phyloP scores from a whole-genome alignment of 2,113 vertebrate species.

The Oreochromis spilurus region DNA sequence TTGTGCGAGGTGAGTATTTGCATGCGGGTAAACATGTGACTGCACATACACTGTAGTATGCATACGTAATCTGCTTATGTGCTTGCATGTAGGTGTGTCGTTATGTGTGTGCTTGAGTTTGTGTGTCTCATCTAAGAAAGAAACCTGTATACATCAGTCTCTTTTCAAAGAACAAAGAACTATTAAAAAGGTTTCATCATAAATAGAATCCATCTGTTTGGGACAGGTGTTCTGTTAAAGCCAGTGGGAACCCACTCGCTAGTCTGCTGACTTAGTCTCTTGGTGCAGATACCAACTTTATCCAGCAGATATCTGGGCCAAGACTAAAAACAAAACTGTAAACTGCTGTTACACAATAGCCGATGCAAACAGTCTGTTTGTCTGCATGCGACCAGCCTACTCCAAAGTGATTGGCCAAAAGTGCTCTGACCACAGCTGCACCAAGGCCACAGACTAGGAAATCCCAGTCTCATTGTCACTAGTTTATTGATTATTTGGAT shows the following conservation, averaged over 20 bases:
- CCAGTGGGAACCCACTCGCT: not conserved
- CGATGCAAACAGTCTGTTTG: not conserved
- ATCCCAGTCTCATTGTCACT: not conserved
- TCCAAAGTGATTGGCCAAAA: no score
- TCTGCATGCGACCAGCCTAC: not conserved
- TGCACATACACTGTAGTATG: not conserved
- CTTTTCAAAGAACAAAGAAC: not conserved
- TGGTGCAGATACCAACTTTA: not conserved
- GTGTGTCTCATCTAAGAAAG: not conserved
- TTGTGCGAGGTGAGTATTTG: not conserved
- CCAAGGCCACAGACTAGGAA: not conserved
- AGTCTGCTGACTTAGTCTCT: not conserved
- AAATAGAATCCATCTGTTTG: not conserved
- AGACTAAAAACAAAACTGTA: not conserved
- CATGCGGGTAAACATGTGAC: not conserved
- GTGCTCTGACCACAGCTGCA: not conserved
- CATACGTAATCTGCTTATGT: not conserved
- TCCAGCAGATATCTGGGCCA: not conserved
- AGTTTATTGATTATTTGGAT: not conserved
- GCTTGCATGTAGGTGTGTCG: not conserved
- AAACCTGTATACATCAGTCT: slow-evolving; percentile 17
- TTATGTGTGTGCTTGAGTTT: not conserved
- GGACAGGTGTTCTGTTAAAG: not conserved
- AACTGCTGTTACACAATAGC: not conserved
- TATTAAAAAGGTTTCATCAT: not conserved